Base-by-base conservation (phyloP, 2,888 invertebrate genomes). In the Nasonia oneida region DNA sequence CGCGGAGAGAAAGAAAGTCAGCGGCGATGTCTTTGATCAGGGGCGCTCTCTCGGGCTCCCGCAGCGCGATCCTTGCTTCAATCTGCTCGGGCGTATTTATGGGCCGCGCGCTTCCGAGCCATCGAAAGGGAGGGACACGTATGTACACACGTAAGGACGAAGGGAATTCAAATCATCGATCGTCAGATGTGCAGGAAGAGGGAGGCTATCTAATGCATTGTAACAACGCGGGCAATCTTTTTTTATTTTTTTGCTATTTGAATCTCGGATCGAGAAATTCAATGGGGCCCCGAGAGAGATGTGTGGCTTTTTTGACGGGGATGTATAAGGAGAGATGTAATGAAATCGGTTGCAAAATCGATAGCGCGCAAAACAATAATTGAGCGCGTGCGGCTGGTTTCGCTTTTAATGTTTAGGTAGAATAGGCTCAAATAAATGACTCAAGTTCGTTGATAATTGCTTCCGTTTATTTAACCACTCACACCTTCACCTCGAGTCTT, bases 11-110 rank as follows among this genome's bases (percentile, higher is more conserved):
- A 8, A 29, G 53, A 23, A 50, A 50, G 42, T 42, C 18, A n/a
- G 85, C 85, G 82, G 82, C 75, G 64, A 53, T 70, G 83, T 53
- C 86, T 86, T 86, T 86, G 86, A 86, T 86, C 86, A 76, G 70
- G 8, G 39, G 71, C 57, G 70, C 12, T 39, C 37, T 4, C 37
- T 37, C 73, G 37, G 76, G 64, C 57, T 80, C 74, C 81, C 53
- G 83, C 81, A 81, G 83, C 29, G 64, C 81, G 71, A 86, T 85
- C 71, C 47, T 42, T 77, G 74, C 81, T 86, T 78, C 81, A 86
- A 86, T 86, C 78, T 81, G 84, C 84, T 74, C 57, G 37, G n/a
- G 67, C 37, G 57, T 87, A 87, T 83, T 87, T 87, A 87, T 82
- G 79, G 47, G 83, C 47, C 18, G 67, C 33, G 47, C 73, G 75